These are phyloP conservation scores for Agrochola circellaris DNA, from an alignment of 2,888 invertebrate genomes.

Conservation along the genomic window DNA sequence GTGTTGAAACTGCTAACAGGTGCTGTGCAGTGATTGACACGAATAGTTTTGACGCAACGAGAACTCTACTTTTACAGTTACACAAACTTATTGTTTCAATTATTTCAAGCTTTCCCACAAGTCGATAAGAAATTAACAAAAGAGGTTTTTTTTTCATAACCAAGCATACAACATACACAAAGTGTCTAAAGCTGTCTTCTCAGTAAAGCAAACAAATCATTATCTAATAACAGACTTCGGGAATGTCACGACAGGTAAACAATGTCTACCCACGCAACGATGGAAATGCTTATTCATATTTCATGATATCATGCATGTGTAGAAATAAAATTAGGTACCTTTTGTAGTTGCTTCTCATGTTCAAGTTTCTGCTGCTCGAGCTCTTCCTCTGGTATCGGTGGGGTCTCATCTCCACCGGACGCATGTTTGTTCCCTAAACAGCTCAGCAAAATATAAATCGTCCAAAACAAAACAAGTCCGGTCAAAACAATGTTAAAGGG, in stretches of 20 bases:
- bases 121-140: not conserved
- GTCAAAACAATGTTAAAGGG: conserved; percentile 25
- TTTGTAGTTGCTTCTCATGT: conserved; percentile 91
- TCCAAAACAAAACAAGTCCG: conserved; percentile 38
- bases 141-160: not conserved
- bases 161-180: not conserved
- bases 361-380: conserved; percentile 91
- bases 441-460: conserved; percentile 38
- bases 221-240: not conserved
- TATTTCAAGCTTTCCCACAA: not conserved
- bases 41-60: not conserved
- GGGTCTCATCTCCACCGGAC: conserved; percentile 90
- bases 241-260: conserved; percentile 35
- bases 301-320: conserved; percentile 21
- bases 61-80: not conserved
- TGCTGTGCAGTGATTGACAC: not conserved
- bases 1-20: not conserved
- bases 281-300: conserved; percentile 14
- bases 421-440: conserved; percentile 83
- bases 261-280: not conserved
- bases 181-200: conserved; percentile 23
- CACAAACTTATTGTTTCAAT: not conserved
- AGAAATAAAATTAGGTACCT: conserved; percentile 72
- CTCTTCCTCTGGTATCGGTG: conserved; percentile 87
- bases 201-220: not conserved